These are phyloP conservation scores for Ethmia dodecea DNA, from an alignment of 2,888 invertebrate species.

Conservation along the genomic window DNA sequence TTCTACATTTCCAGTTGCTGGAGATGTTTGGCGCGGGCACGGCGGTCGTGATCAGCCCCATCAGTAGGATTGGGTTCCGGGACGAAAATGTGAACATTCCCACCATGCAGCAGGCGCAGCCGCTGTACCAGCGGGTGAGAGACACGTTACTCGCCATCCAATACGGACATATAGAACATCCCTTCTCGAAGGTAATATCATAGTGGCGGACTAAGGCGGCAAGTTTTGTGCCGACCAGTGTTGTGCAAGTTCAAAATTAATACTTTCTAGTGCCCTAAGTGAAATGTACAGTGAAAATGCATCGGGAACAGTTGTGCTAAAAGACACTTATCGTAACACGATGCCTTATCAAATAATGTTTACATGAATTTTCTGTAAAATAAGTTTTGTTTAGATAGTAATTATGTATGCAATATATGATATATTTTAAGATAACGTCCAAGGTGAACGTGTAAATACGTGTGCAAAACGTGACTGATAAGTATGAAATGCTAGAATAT, in stretches of 20 bases:
- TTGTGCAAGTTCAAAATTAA: neutral
- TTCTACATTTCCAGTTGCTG: slow-evolving; percentile 87
- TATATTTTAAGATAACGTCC: slow-evolving; percentile 36
- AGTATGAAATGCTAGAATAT: too few relatives aligned
- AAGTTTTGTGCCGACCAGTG: slow-evolving; percentile 8
- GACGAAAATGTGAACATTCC: slow-evolving; percentile 83
- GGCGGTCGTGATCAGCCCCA: slow-evolving; percentile 95
- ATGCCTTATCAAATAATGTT: slow-evolving; percentile 19
- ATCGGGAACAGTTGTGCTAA: slow-evolving; percentile 21
- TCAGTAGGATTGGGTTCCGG: slow-evolving; percentile 89
- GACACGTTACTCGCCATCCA: slow-evolving; percentile 92
- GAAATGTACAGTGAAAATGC: slow-evolving; percentile 24
- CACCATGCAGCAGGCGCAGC: slow-evolving; percentile 83
- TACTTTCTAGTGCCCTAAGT: slow-evolving; percentile 11
- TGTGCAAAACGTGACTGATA: slow-evolving; percentile 1
- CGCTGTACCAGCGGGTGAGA: slow-evolving; percentile 85
- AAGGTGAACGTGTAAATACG: slow-evolving; percentile 26
- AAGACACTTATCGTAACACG: slow-evolving; percentile 14
- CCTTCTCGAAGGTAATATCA: slow-evolving; percentile 81
- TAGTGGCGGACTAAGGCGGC: slow-evolving; percentile 32
- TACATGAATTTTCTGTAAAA: slow-evolving; percentile 32
- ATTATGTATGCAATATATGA: slow-evolving; percentile 36
- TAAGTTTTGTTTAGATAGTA: slow-evolving; percentile 31
- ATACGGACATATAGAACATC: slow-evolving; percentile 89
- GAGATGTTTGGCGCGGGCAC: slow-evolving; percentile 99